These are phyloP conservation scores for Scaptomyza reducta DNA, from an alignment of 2,888 invertebrate genomes.

Conservation along the genomic window DNA sequence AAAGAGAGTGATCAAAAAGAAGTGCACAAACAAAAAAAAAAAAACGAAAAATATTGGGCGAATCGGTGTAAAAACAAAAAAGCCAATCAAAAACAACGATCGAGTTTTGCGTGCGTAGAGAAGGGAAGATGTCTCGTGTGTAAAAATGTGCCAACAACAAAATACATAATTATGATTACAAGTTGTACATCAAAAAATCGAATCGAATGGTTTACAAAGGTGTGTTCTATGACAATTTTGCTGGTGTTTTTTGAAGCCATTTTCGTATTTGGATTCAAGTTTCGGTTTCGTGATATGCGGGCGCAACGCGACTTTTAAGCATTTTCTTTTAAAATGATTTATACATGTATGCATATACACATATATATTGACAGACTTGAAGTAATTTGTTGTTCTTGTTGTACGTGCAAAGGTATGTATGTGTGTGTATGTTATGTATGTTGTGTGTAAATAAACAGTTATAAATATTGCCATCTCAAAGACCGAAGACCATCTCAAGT, in stretches of 20 bases:
- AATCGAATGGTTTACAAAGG: neutral
- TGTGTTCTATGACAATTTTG: constrained; percentile 11
- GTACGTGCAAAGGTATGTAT: constrained; percentile 57
- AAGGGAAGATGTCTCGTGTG: neutral
- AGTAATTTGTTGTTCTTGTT: constrained; percentile 50
- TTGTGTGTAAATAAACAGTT: constrained; percentile 24
- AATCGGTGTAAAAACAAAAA: neutral
- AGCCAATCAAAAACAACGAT: constrained; percentile 1
- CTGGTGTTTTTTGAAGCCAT: constrained; percentile 45
- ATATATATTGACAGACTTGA: constrained; percentile 61
- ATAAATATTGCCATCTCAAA: constrained; percentile 41
- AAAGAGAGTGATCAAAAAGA: constrained; percentile 37
- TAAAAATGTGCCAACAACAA: constrained; percentile 18
- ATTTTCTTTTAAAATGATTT: constrained; percentile 45
- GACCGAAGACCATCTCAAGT: constrained; percentile 39
- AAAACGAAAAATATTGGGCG: constrained; percentile 15
- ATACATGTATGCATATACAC: constrained; percentile 48
- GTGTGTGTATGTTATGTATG: constrained; percentile 8
- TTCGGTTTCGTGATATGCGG: constrained; percentile 61
- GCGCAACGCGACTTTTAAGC: constrained; percentile 66
- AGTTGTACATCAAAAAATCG: constrained; percentile 7
- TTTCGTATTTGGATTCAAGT: constrained; percentile 18
- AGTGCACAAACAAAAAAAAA: constrained; percentile 25
- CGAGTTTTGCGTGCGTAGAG: neutral
- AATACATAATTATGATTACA: constrained; percentile 10